A percentile compares a stretch with the other conserved stretches of the same genome.
Evolutionary conservation across 2,797 vertebrate species (phyloP).

Genomic region (Stomatorhinus walkeri): DNA sequence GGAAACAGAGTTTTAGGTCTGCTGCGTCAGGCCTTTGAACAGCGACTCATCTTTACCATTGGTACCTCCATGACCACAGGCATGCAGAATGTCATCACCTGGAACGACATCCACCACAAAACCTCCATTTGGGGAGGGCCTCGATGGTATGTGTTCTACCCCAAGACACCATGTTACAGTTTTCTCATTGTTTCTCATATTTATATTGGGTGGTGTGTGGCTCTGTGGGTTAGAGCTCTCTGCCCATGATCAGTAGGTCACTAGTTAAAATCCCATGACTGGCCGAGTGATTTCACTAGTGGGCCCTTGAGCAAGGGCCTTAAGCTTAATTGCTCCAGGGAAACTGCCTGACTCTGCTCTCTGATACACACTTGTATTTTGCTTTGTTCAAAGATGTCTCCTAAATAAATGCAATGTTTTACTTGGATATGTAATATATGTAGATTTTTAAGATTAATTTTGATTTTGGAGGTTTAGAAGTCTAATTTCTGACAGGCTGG

Average conservation of each 20-base stretch:
- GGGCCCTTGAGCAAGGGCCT: not conserved
- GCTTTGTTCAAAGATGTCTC: not conserved
- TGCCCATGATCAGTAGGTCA: not conserved
- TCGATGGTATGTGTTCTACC: constrained; percentile 67
- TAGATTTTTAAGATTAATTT: not conserved
- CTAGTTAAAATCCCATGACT: not conserved
- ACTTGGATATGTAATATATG: not conserved
- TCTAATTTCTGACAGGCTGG: not conserved
- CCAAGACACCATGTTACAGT: not conserved
- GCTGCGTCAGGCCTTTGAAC: constrained; percentile 84
- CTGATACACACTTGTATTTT: not conserved
- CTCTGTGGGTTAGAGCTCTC: not conserved
- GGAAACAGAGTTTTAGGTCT: constrained; percentile 85
- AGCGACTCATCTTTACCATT: constrained; percentile 90
- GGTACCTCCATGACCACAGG: constrained; percentile 95
- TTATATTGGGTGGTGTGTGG: not conserved
- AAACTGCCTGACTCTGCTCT: not conserved
- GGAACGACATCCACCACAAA: constrained; percentile 97
- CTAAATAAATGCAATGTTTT: not conserved
- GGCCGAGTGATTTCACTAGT: not conserved
- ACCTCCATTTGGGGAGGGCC: constrained; percentile 89
- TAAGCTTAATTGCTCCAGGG: not conserved
- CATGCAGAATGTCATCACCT: constrained; percentile 89
- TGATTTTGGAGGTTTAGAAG: not conserved
- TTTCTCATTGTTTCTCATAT: not conserved